Evolutionary conservation across 1,140 invertebrate species (phyloP).

Genomic region (Oryzaephilus surinamensis): DNA sequence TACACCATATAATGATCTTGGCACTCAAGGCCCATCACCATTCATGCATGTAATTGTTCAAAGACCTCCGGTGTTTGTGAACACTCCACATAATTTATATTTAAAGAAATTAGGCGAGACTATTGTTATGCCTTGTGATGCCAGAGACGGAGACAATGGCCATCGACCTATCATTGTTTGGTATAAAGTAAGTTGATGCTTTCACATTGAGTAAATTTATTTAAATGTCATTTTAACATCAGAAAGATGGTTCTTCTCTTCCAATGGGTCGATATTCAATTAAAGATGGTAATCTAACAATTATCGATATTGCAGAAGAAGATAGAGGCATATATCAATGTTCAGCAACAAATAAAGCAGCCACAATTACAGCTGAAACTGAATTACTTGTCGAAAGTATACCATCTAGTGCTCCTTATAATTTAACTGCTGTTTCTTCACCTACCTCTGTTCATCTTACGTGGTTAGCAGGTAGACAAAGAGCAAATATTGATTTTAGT

Average conservation of each 20-base stretch:
- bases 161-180: conserved; percentile 72
- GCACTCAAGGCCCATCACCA: conserved; percentile 72
- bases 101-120: conserved; percentile 70
- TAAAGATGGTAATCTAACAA: conserved; percentile 77
- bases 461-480: conserved; percentile 79
- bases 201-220: too few relatives aligned
- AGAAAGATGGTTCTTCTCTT: conserved; percentile 67
- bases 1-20: conserved; percentile 78
- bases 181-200: conserved; percentile 75
- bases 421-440: conserved; percentile 71
- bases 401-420: conserved; percentile 83
- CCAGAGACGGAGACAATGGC: conserved; percentile 56
- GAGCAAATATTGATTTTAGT: conserved; percentile 71
- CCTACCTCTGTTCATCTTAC: conserved; percentile 66
- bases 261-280: conserved; percentile 57
- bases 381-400: conserved; percentile 79
- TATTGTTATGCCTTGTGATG: conserved; percentile 75
- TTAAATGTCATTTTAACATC: conserved; percentile 16
- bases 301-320: conserved; percentile 67
- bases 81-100: conserved; percentile 69
- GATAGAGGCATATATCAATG: conserved; percentile 90
- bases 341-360: conserved; percentile 82
- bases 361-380: conserved; percentile 76
- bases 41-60: conserved; percentile 82
- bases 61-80: conserved; percentile 66